Percentiles rank a stretch among this genome's conserved stretches.
Evolutionary conservation across 2,797 vertebrate species (phyloP).

Genomic region (Scarus forsteni): DNA sequence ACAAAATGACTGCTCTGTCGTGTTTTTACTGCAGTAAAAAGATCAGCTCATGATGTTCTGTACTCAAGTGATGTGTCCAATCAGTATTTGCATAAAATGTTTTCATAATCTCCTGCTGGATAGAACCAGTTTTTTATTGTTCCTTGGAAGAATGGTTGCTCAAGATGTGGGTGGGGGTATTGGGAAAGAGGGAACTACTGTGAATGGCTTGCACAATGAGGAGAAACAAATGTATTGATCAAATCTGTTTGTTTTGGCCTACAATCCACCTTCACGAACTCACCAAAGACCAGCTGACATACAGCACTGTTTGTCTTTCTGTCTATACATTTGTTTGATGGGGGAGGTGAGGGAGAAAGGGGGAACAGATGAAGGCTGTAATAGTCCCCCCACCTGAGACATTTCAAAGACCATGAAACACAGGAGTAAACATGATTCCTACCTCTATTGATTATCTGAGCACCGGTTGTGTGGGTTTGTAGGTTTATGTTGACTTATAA

Average conservation of each 20-base stretch:
- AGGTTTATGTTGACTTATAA: constrained; percentile 74
- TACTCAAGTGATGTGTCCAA: background rate
- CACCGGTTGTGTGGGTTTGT: constrained; percentile 58
- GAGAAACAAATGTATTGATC: constrained; percentile 58
- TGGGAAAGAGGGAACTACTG: constrained; percentile 7
- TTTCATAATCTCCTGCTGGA: constrained; percentile 7
- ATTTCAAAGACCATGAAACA: constrained; percentile 61
- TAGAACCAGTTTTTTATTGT: constrained; percentile 33
- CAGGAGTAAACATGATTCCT: constrained; percentile 68
- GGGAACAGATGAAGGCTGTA: constrained; percentile 26
- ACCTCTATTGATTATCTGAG: constrained; percentile 70
- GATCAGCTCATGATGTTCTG: constrained; percentile 3
- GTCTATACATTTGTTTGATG: constrained; percentile 42
- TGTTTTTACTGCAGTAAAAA: constrained; percentile 5
- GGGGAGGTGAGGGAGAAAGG: constrained; percentile 14
- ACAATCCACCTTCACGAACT: constrained; percentile 45
- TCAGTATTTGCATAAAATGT: constrained; percentile 38
- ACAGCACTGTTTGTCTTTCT: constrained; percentile 53
- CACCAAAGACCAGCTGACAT: constrained; percentile 50
- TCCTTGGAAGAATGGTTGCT: constrained; percentile 29
- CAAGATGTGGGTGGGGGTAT: constrained; percentile 11
- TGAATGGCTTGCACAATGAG: constrained; percentile 14
- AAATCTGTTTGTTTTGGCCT: constrained; percentile 35
- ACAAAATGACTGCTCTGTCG: background rate
- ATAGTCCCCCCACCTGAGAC: constrained; percentile 32